A percentile compares a stretch with the other conserved stretches of the same genome.
These are phyloP conservation scores for Coremacera marginata DNA, from an alignment of 2,888 invertebrate genomes.

Conservation along the genomic window DNA sequence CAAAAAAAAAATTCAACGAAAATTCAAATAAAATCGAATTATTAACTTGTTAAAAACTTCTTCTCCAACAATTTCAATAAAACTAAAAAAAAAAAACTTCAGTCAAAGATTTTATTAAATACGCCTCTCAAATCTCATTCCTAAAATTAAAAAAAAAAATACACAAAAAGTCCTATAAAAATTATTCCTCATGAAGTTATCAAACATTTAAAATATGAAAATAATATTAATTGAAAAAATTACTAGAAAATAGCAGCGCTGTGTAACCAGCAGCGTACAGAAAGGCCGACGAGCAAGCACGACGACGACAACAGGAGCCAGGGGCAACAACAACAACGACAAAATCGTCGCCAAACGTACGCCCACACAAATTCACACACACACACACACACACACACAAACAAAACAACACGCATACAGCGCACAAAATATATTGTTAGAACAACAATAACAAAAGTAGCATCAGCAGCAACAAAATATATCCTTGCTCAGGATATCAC, in stretches of 20 bases:
- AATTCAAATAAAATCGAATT: slow-evolving; percentile 24
- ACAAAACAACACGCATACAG: slow-evolving; percentile 22
- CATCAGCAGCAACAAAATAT: neutral
- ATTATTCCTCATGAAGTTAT: neutral
- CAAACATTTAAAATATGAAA: slow-evolving; percentile 31
- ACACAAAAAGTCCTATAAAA: neutral
- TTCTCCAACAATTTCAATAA: slow-evolving; percentile 31
- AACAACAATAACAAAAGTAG: slow-evolving; percentile 1
- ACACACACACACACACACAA: slow-evolving; percentile 21
- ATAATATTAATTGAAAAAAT: slow-evolving; percentile 30
- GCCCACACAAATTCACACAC: slow-evolving; percentile 28
- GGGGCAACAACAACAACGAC: slow-evolving; percentile 11
- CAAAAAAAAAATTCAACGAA: slow-evolving; percentile 14
- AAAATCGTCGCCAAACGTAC: slow-evolving; percentile 1
- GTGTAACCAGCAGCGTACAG: neutral
- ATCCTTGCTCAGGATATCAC: neutral
- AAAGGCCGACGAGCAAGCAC: slow-evolving; percentile 12
- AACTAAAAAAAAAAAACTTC: slow-evolving; percentile 4
- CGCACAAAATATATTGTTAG: neutral
- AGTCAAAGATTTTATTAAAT: no score
- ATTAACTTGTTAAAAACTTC: neutral
- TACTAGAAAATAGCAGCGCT: neutral
- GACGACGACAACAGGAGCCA: slow-evolving; percentile 21
- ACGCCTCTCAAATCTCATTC: no score
- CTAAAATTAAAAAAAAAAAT: no score